Evolutionary conservation across 2,113 vertebrate genomes (phyloP).

Genomic region (Dipodomys ordii): DNA sequence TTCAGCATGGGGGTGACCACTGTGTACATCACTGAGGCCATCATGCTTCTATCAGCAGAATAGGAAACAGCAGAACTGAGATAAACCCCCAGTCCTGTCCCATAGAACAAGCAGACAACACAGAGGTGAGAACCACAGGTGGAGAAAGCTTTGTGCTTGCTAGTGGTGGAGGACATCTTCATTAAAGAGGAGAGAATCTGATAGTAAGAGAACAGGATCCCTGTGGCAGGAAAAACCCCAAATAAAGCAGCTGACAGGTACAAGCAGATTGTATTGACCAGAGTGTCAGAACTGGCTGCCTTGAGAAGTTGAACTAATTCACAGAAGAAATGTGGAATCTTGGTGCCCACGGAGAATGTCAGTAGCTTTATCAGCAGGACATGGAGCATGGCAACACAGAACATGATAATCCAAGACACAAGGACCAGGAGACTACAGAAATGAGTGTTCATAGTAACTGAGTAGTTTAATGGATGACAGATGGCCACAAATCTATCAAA

Average conservation of each 20-base stretch:
- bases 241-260: neutral
- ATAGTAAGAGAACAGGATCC: slow-evolving; percentile 17
- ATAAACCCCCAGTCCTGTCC: slow-evolving; percentile 11
- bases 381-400: neutral
- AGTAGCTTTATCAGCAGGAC: neutral
- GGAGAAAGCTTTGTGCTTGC: neutral
- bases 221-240: neutral
- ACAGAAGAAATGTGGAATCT: slow-evolving; percentile 51
- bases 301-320: neutral
- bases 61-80: slow-evolving; percentile 1
- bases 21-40: neutral
- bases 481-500: slow-evolving; percentile 63
- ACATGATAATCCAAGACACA: neutral
- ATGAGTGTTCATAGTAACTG: neutral
- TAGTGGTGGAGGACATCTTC: neutral
- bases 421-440: neutral
- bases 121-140: slow-evolving; percentile 21
- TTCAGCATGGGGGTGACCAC: too few species aligned
- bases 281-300: neutral
- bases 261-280: neutral
- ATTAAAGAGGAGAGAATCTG: slow-evolving; percentile 40
- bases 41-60: neutral
- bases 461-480: slow-evolving; percentile 52
- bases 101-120: neutral
- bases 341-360: neutral